phyloP scores from a whole-genome alignment of 2,888 invertebrate genomes.

The Philereme transversata region DNA sequence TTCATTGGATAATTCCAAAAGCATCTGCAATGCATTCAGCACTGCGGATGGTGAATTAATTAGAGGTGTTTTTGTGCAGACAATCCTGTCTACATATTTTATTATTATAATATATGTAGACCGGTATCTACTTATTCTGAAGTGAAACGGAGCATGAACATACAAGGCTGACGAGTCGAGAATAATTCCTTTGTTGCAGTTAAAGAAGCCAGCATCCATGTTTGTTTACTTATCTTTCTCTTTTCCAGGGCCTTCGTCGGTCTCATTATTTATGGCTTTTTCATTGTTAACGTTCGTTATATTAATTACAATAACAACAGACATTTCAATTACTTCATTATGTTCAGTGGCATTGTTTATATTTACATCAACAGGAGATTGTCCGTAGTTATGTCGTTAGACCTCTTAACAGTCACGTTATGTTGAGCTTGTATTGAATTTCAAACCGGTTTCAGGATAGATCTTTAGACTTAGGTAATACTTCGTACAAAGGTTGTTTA shows the following conservation, averaged over 20 bases:
- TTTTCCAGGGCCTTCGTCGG: slow-evolving; percentile 3
- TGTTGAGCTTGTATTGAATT: neutral
- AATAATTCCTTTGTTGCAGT: slow-evolving; percentile 50
- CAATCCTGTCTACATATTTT: slow-evolving; percentile 15
- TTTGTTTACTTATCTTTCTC: slow-evolving; percentile 38
- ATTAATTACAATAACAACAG: neutral
- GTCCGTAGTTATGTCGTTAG: neutral
- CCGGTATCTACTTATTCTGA: slow-evolving; percentile 29
- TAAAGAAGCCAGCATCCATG: slow-evolving; percentile 5
- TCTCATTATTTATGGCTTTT: slow-evolving; percentile 1
- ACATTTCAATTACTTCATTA: neutral
- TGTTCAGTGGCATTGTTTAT: neutral
- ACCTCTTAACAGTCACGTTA: neutral
- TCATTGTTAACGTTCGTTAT: neutral
- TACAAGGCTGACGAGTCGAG: slow-evolving; percentile 56
- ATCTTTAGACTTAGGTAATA: slow-evolving; percentile 10
- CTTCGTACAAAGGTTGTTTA: neutral
- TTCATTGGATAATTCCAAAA: too few species aligned
- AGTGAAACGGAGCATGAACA: slow-evolving; percentile 54
- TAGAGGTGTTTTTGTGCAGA: slow-evolving; percentile 17
- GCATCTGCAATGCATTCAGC: neutral
- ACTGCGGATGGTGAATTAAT: slow-evolving; percentile 16
- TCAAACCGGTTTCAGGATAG: slow-evolving; percentile 18
- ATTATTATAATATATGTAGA: slow-evolving; percentile 17
- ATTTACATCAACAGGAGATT: neutral